phyloP scores from a whole-genome alignment of 2,113 vertebrate species.

The Ochotona princeps region DNA sequence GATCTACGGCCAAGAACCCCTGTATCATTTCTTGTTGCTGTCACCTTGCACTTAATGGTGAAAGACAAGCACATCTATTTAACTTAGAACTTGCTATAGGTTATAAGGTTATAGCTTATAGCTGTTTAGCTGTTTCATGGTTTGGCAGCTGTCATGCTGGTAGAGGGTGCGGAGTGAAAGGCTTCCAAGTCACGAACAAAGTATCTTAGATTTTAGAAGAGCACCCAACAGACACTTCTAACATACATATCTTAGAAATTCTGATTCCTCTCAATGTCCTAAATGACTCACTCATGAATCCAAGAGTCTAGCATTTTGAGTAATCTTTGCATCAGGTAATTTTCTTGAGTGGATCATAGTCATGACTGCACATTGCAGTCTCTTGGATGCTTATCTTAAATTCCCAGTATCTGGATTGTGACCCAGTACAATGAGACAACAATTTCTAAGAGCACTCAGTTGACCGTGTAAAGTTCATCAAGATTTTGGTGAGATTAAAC shows the following conservation, averaged over 20 bases:
- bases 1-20: no score
- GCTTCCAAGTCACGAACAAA: not conserved
- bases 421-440: not conserved
- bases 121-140: not conserved
- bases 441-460: no score
- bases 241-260: no score
- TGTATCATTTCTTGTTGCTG: no score
- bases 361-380: fast-evolving
- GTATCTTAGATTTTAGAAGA: no score
- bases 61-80: not conserved
- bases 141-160: not conserved
- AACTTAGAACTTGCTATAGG: no score
- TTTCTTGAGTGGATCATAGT: not conserved
- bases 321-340: not conserved
- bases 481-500: no score
- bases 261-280: not conserved
- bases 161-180: not conserved
- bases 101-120: no score
- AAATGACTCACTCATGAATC: not conserved
- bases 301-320: not conserved
- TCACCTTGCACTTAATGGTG: not conserved
- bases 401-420: not conserved
- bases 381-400: no score
- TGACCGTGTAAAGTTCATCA: no score
- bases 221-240: no score